Percentiles rank a stretch among this genome's conserved stretches.
These are phyloP conservation scores for Lasioglossum zephyrum DNA, from an alignment of 2,888 invertebrate genomes.

Conservation along the genomic window DNA sequence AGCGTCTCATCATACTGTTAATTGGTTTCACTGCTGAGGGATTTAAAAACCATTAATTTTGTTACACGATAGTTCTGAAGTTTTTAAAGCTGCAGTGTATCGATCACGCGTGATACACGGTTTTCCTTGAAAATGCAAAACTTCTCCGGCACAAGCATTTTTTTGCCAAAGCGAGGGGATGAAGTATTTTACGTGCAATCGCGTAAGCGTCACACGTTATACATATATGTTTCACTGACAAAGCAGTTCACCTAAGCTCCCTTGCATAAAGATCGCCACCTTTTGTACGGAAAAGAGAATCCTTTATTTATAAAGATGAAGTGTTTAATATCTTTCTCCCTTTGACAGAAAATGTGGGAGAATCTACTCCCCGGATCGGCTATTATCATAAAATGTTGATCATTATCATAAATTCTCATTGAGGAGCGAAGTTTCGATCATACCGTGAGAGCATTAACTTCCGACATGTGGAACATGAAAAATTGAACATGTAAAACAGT, in stretches of 20 bases:
- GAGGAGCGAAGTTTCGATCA: slow-evolving; percentile 6
- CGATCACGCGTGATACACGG: not conserved
- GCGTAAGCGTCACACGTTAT: slow-evolving; percentile 1
- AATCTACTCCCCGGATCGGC: slow-evolving; percentile 5
- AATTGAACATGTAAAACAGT: slow-evolving; percentile 26
- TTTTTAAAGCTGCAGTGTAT: not conserved
- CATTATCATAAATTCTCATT: slow-evolving; percentile 26
- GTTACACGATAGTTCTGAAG: not conserved
- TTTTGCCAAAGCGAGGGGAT: not conserved
- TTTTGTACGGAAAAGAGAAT: not conserved
- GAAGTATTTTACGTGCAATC: not conserved
- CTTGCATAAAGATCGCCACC: not conserved
- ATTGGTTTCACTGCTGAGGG: not conserved
- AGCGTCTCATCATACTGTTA: not conserved
- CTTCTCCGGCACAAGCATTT: not conserved
- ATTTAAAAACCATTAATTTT: not conserved
- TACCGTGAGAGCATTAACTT: slow-evolving; percentile 15
- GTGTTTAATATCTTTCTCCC: slow-evolving; percentile 7
- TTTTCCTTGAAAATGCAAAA: not conserved
- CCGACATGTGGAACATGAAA: slow-evolving; percentile 22
- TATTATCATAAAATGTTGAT: slow-evolving; percentile 18
- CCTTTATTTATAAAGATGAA: slow-evolving; percentile 24
- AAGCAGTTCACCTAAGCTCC: slow-evolving; percentile 19
- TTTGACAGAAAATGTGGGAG: not conserved
- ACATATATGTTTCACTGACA: slow-evolving; percentile 10